Evolutionary conservation across 2,888 invertebrate genomes (phyloP).

Genomic region (Conchocele bisecta): DNA sequence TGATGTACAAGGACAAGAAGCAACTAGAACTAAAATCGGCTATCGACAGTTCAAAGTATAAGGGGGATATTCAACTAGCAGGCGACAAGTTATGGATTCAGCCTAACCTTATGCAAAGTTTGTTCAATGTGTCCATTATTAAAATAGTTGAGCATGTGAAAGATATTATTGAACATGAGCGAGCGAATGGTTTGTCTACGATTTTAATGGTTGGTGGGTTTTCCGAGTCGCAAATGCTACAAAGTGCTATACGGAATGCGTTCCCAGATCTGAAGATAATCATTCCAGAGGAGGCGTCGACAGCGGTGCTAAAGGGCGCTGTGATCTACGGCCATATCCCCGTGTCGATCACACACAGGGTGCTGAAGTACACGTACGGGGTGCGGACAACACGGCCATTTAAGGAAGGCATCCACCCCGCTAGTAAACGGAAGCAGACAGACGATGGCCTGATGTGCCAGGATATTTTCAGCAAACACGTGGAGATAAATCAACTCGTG

Average conservation of each 20-base stretch:
- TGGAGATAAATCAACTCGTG: background rate
- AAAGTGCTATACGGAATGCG: background rate
- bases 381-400: background rate
- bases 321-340: slow-evolving; percentile 5
- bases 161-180: background rate
- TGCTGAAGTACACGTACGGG: slow-evolving; percentile 4
- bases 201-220: slow-evolving; percentile 28
- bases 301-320: slow-evolving; percentile 13
- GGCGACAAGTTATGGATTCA: slow-evolving; percentile 12
- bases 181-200: background rate
- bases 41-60: background rate
- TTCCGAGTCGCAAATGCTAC: slow-evolving; percentile 17
- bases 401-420: background rate
- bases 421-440: background rate
- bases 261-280: slow-evolving; percentile 2
- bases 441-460: background rate
- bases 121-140: slow-evolving; percentile 4
- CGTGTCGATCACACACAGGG: background rate
- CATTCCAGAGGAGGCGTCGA: background rate
- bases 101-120: background rate
- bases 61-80: background rate
- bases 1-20: background rate
- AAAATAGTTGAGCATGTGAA: slow-evolving; percentile 7
- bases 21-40: background rate
- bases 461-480: background rate